These are phyloP conservation scores for Bombus balteatus DNA, from an alignment of 1,140 invertebrate species.

Conservation along the genomic window DNA sequence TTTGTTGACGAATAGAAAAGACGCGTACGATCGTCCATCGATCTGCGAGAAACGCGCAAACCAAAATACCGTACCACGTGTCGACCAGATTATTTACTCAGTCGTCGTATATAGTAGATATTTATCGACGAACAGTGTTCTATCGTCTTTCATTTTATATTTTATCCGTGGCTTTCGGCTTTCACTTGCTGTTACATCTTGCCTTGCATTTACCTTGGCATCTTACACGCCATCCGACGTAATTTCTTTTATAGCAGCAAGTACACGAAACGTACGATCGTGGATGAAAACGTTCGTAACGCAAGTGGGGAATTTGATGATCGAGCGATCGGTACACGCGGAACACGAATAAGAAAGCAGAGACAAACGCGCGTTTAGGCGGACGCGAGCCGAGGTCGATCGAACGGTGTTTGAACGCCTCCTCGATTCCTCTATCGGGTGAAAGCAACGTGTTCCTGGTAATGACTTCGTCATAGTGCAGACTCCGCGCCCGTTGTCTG, in stretches of 20 bases:
- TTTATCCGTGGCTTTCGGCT: no score
- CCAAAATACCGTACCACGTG: accelerated
- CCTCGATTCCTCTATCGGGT: conserved; percentile 70
- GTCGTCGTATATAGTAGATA: accelerated
- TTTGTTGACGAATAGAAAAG: no score
- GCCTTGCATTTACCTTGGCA: accelerated
- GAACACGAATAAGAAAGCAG: background rate
- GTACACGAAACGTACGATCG: no score
- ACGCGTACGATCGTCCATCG: no score
- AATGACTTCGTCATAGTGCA: conserved; percentile 60
- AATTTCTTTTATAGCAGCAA: no score
- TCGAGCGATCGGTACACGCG: background rate
- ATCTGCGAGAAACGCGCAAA: no score
- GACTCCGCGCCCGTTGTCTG: conserved; percentile 60
- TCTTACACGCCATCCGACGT: no score
- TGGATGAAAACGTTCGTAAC: background rate
- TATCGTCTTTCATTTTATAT: no score
- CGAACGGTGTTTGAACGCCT: conserved; percentile 73
- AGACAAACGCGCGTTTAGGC: conserved; percentile 13
- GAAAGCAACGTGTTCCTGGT: conserved; percentile 70
- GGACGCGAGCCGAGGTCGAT: conserved; percentile 67
- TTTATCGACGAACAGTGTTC: no score
- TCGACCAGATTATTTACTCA: accelerated
- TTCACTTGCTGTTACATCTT: accelerated
- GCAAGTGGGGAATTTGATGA: no score